Conservation (phyloP, 1,140 invertebrate genomes). For the Sitobion miscanthi region DNA sequence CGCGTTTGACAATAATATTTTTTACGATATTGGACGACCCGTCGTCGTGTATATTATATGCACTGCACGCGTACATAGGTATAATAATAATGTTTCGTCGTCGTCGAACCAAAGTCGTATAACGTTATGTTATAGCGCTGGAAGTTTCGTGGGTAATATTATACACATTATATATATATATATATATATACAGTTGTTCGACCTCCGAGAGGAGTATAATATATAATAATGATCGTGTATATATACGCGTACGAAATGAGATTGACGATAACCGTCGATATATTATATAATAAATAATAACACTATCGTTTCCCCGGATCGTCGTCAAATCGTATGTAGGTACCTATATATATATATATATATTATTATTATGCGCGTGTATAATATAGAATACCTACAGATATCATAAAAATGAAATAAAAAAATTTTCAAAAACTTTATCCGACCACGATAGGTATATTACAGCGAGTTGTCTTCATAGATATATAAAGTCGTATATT, state of each 20-base stretch:
- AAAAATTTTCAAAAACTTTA: slow-evolving; percentile 9
- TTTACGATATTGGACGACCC: slow-evolving; percentile 13
- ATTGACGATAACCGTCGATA: slow-evolving; percentile 13
- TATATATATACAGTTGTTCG: not conserved
- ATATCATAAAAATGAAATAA: slow-evolving; percentile 2
- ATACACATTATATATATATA: not conserved
- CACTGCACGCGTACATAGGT: not conserved
- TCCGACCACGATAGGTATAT: not conserved
- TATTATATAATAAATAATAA: slow-evolving; percentile 12
- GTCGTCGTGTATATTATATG: not conserved
- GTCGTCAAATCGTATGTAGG: not conserved
- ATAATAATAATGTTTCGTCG: slow-evolving; percentile 8
- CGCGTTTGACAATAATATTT: slow-evolving; percentile 1
- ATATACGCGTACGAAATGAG: slow-evolving; percentile 8
- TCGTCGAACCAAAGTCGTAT: not conserved
- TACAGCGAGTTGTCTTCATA: not conserved
- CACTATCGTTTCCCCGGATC: slow-evolving; percentile 11
- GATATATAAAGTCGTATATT: not conserved
- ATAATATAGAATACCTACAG: not conserved
- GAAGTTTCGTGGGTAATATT: not conserved
- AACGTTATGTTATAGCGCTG: not conserved
- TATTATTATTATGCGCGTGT: not conserved
- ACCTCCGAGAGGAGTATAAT: not conserved
- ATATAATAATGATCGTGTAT: slow-evolving; percentile 12
- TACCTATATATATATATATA: no score